Conservation (phyloP, 37 sponge, comb jelly and placozoan species). For the Cliona cf. orientalis region DNA sequence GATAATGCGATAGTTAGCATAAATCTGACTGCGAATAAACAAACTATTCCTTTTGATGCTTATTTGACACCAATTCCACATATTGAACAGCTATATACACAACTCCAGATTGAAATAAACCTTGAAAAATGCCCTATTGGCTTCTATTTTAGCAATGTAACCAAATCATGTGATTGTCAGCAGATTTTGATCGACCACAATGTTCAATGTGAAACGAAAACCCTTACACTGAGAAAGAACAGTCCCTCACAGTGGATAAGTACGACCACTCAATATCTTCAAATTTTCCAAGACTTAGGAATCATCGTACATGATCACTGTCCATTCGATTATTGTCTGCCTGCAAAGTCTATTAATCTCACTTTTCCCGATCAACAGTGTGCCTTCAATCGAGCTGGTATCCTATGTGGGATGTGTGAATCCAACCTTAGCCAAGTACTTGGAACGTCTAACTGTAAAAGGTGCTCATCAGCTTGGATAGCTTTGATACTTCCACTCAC, state of each 20-base stretch:
- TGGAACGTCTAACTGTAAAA: background rate
- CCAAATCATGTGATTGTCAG: background rate
- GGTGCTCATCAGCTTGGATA: background rate
- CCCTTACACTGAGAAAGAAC: background rate
- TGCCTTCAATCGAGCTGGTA: background rate
- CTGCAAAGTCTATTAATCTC: background rate
- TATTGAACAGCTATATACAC: no score
- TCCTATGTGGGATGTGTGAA: background rate
- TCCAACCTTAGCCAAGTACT: background rate
- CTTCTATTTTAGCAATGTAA: background rate
- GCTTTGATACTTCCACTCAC: background rate
- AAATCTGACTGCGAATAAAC: no score
- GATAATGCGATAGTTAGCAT: no score
- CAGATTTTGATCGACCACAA: background rate
- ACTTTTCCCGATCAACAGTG: background rate
- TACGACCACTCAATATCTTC: background rate
- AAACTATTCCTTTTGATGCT: background rate
- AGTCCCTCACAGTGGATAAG: background rate
- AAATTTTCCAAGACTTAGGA: background rate
- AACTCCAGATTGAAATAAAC: no score
- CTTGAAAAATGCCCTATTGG: no score
- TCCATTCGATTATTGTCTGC: background rate
- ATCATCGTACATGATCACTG: background rate
- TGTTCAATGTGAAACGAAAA: background rate
- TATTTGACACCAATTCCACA: no score